These are phyloP conservation scores for Lepidurus arcticus DNA, from an alignment of 1,140 invertebrate genomes.

Conservation along the genomic window DNA sequence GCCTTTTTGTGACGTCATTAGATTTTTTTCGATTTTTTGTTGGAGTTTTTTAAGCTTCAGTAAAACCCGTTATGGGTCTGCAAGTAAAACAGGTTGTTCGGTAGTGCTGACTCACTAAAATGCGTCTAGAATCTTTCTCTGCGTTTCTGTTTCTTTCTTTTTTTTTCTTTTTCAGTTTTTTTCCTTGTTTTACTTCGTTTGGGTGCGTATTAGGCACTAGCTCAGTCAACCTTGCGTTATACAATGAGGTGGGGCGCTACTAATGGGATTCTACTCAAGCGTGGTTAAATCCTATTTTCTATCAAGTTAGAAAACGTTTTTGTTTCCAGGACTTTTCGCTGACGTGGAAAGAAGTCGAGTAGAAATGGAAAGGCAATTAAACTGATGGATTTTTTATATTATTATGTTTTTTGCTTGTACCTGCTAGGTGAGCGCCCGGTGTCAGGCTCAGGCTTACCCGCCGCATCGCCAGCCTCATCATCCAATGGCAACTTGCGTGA, in stretches of 20 bases:
- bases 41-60: not conserved
- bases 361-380: too few relatives aligned
- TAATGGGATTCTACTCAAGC: too few relatives aligned
- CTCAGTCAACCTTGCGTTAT: not conserved
- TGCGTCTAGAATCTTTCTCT: conserved; percentile 5
- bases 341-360: too few relatives aligned
- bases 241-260: too few relatives aligned
- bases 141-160: not conserved
- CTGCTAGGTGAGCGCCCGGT: not conserved
- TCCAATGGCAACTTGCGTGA: conserved; percentile 23
- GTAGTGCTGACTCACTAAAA: not conserved
- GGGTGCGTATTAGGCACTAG: not conserved
- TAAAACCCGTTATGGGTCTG: not conserved
- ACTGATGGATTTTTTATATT: not conserved
- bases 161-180: not conserved
- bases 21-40: not conserved
- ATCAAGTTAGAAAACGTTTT: too few relatives aligned
- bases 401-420: not conserved
- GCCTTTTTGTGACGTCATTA: not conserved
- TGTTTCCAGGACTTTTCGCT: too few relatives aligned
- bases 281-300: too few relatives aligned
- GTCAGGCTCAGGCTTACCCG: conserved; percentile 8
- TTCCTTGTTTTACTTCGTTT: conserved; percentile 22
- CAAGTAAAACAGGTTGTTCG: not conserved
- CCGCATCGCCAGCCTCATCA: not conserved